Base-by-base conservation (phyloP, 2,888 invertebrate species). In the Acronicta leporina region DNA sequence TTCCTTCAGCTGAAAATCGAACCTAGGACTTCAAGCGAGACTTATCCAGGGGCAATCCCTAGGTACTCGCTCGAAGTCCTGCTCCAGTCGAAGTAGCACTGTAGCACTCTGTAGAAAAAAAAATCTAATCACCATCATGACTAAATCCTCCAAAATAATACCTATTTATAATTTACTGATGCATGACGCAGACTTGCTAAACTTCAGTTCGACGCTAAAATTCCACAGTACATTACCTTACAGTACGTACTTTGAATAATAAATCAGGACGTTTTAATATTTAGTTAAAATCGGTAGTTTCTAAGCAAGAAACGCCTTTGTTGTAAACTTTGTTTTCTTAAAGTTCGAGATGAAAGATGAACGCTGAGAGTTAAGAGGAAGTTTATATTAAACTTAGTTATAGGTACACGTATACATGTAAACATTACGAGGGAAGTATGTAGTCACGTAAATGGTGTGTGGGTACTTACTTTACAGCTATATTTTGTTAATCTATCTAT, bases 291-390 rank as follows among this genome's bases (percentile, higher is more conserved):
- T 68, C 49, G 51, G 49, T 72, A 73, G 70, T 80, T 65, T 70
- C 67, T 63, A 73, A 73, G 65, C 71, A 62, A 64, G 68, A 74
- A 72, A 73, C 68, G 72, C 69, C 71, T 82, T 79, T 80, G 77
- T 72, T 70, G 48, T 35, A 63, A 83, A 77, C 77, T 80, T 73
- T 74, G 71, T 75, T 75, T 70, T 69, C 76, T 68, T 61, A 55
- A 67, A 72, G 62, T 72, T 73, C 46, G 41, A 72, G 63, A 75
- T 68, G 75, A 68, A 75, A 76, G 66, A 73, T 66, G 72, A 73
- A 73, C 45, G 60, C 52, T 68, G 63, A 68, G 68, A 77, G 64
- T 73, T 70, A 73, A 45, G 65, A 69, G 57, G 65, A 74, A 78
- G 73, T 72, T 76, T 68, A 57, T 65, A 60, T 65, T 68, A 63